Conservation (phyloP, 2,113 vertebrate species). For the Cephalopholis sonnerati region DNA sequence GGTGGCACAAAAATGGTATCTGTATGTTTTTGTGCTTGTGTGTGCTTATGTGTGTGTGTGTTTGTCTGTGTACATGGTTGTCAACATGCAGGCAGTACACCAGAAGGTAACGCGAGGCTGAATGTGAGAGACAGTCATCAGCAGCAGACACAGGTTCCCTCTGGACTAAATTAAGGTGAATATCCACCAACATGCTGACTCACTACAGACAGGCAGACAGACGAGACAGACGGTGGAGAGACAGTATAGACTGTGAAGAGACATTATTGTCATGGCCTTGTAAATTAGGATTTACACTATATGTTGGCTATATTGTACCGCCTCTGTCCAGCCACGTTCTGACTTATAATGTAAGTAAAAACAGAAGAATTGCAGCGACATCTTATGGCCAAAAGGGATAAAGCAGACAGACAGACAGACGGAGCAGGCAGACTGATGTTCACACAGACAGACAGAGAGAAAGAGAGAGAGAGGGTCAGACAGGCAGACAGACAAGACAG, state of each 20-base stretch:
- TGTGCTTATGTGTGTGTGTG: not conserved
- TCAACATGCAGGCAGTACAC: not conserved
- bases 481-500: not conserved
- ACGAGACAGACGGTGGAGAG: not conserved
- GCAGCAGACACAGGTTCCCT: constrained; percentile 36
- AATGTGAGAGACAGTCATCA: constrained; percentile 7
- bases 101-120: not conserved
- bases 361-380: constrained; percentile 8
- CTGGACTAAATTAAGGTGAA: constrained; percentile 35
- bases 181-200: constrained; percentile 23
- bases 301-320: not conserved
- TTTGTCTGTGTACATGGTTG: not conserved
- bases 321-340: too few species aligned
- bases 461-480: not conserved
- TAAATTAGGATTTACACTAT: not conserved
- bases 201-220: constrained; percentile 9
- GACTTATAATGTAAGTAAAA: not conserved
- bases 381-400: constrained; percentile 7
- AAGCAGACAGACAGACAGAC: not conserved
- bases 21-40: not conserved
- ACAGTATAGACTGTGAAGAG: not conserved
- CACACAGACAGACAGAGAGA: not conserved
- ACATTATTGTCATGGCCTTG: not conserved
- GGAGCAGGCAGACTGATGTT: not conserved
- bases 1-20: not conserved